phyloP scores from a whole-genome alignment of 2,113 vertebrate genomes.

The Pardalotus punctatus region DNA sequence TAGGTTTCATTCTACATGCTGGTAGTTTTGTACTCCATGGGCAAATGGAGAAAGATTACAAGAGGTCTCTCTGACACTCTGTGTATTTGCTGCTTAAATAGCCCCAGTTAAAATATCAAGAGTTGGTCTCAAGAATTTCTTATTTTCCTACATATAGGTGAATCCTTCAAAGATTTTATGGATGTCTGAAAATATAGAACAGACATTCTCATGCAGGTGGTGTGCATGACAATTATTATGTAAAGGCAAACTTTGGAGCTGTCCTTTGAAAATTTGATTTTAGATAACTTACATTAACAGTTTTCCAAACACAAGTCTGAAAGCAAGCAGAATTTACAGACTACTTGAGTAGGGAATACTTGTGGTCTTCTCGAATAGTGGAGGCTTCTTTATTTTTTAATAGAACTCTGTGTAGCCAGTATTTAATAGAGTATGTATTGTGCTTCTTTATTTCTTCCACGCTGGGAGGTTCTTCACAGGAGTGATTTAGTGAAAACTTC shows the following conservation, averaged over 20 bases:
- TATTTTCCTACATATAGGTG: neutral
- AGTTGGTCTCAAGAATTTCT: neutral
- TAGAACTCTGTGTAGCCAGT: neutral
- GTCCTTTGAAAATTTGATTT: neutral
- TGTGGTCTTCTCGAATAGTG: neutral
- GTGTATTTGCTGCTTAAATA: neutral
- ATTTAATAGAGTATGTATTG: neutral
- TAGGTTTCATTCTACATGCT: neutral
- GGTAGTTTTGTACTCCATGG: neutral
- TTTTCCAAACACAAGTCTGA: neutral
- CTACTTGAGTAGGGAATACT: neutral
- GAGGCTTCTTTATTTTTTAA: neutral
- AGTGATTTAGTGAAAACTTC: neutral
- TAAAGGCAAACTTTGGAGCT: neutral
- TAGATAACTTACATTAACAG: neutral
- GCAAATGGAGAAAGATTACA: neutral
- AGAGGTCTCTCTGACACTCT: neutral
- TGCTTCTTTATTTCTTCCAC: neutral
- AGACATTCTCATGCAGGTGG: accelerated
- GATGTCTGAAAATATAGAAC: neutral
- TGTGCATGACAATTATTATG: neutral
- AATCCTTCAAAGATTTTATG: neutral
- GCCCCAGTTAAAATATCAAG: neutral
- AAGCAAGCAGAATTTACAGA: neutral
- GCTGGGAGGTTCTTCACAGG: neutral